phyloP scores from a whole-genome alignment of 1,140 invertebrate species.

The Carposina sasakii region DNA sequence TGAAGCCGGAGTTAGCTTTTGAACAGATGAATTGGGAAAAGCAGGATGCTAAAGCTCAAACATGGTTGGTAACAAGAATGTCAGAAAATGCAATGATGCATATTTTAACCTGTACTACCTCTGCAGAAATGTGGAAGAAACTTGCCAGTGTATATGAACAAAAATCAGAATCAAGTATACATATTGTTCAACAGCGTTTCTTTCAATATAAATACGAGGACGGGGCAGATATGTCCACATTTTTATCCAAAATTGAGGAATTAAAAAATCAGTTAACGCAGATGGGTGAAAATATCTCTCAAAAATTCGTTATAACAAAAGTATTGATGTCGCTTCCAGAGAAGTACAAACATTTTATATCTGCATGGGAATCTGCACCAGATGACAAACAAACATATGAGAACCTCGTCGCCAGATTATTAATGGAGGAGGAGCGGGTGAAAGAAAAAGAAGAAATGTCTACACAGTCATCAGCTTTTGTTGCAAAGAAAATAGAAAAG shows the following conservation, averaged over 20 bases:
- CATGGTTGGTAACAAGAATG: slow-evolving; percentile 33
- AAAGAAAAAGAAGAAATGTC: background rate
- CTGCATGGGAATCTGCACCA: background rate
- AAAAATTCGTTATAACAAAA: background rate
- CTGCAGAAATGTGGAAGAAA: slow-evolving; percentile 46
- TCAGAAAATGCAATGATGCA: slow-evolving; percentile 33
- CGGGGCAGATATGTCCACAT: background rate
- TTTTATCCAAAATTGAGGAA: background rate
- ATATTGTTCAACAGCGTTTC: slow-evolving; percentile 1
- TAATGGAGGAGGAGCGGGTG: background rate
- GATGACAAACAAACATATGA: background rate
- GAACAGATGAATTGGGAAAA: slow-evolving; percentile 16
- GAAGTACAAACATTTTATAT: background rate
- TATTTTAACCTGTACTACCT: slow-evolving; percentile 36
- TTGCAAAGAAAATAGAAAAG: background rate
- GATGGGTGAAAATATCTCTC: background rate
- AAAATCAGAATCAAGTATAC: background rate
- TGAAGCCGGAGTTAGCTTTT: slow-evolving; percentile 13
- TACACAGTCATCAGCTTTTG: background rate
- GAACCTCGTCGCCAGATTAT: background rate
- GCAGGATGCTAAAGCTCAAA: slow-evolving; percentile 21
- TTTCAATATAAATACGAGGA: background rate
- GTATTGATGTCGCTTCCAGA: background rate
- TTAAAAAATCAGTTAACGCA: background rate
- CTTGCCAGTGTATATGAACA: slow-evolving; percentile 40